Evolutionary conservation across 2,113 vertebrate species (phyloP).

Genomic region (Notothenia coriiceps): DNA sequence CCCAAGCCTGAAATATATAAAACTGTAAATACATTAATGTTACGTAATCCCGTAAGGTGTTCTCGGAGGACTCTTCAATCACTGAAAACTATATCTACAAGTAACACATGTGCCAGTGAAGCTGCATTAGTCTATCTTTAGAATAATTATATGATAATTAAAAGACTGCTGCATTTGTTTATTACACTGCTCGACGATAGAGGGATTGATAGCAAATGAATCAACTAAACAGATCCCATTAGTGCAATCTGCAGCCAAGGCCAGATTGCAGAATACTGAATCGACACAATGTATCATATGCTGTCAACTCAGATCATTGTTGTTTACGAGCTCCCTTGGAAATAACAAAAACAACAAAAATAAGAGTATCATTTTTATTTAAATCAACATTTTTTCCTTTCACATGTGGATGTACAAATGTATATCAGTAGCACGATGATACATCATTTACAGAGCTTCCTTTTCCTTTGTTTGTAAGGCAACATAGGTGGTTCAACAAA

Average conservation of each 20-base stretch:
- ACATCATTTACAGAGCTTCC: slow-evolving; percentile 53
- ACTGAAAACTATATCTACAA: slow-evolving; percentile 39
- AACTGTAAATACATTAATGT: slow-evolving; percentile 41
- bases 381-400: slow-evolving; percentile 33
- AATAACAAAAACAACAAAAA: neutral
- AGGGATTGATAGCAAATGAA: slow-evolving; percentile 13
- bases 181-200: neutral
- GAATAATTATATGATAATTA: slow-evolving; percentile 26
- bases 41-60: slow-evolving; percentile 45
- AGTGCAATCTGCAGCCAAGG: slow-evolving; percentile 34
- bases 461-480: slow-evolving; percentile 74
- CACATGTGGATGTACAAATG: slow-evolving; percentile 59
- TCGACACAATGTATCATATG: neutral
- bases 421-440: slow-evolving; percentile 50
- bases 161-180: slow-evolving; percentile 17
- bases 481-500: slow-evolving; percentile 65
- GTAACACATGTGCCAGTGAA: slow-evolving; percentile 13
- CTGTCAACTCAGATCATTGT: slow-evolving; percentile 11
- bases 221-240: slow-evolving; percentile 33
- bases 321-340: neutral
- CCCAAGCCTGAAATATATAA: slow-evolving; percentile 35
- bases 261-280: slow-evolving; percentile 10
- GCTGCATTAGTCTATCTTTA: slow-evolving; percentile 7
- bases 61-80: slow-evolving; percentile 35
- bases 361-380: slow-evolving; percentile 50